These are phyloP conservation scores for Aleiodes leptofemur DNA, from an alignment of 2,888 invertebrate genomes.

Conservation along the genomic window DNA sequence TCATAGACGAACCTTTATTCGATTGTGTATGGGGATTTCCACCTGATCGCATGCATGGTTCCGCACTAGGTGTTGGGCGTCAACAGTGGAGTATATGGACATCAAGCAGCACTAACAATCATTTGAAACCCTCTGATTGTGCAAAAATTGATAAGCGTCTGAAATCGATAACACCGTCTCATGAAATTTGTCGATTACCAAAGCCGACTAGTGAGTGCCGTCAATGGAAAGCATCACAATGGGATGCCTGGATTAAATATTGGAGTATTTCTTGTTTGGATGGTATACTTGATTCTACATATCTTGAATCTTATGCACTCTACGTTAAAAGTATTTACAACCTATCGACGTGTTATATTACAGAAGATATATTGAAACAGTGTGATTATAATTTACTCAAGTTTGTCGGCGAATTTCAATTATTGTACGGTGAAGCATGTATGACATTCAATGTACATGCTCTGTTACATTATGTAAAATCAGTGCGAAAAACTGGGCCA, in stretches of 20 bases:
- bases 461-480: conserved; percentile 38
- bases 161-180: conserved; percentile 28
- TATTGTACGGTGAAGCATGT: conserved; percentile 26
- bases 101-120: background rate
- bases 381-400: conserved; percentile 41
- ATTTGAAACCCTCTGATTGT: conserved; percentile 23
- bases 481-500: conserved; percentile 46
- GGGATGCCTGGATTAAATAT: conserved; percentile 41
- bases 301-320: conserved; percentile 33
- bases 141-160: conserved; percentile 36
- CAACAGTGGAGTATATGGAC: conserved; percentile 49
- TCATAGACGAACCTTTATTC: too few relatives aligned
- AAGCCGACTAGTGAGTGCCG: conserved; percentile 17
- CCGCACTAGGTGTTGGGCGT: conserved; percentile 42
- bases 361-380: conserved; percentile 19
- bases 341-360: conserved; percentile 35
- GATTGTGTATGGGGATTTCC: conserved; percentile 52
- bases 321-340: conserved; percentile 37
- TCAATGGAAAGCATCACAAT: conserved; percentile 45
- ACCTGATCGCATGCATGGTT: conserved; percentile 48
- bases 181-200: conserved; percentile 41
- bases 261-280: conserved; percentile 40
- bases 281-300: conserved; percentile 36
- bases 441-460: conserved; percentile 50
- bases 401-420: conserved; percentile 46